Base-by-base conservation (phyloP, 2,113 vertebrate genomes). In the Daubentonia madagascariensis region DNA sequence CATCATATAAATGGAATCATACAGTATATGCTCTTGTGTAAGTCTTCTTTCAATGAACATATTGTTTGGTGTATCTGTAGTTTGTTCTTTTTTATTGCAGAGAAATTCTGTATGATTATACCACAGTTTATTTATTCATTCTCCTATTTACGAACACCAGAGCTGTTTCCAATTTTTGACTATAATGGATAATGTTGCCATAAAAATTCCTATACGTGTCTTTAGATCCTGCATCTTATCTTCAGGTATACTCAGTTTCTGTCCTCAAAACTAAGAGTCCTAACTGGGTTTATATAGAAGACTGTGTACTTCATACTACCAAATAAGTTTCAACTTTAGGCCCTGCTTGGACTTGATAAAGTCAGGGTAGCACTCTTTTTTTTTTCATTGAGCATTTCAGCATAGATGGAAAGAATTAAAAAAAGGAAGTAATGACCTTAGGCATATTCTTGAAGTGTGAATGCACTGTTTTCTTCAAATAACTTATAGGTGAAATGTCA, bases 401-500 rank as follows among this genome's bases (percentile, higher is more conserved):
- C 90, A 97, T 76, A 95, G 48, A 32, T 57, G 76, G 37, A 30
- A 70, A 96, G 72, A 76, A 89, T 67, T 7, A 37, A 91, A 84
- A 48, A 43, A 97, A 80, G 0, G 6, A 98, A 98, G 22, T 96
- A 94, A 97, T 85, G 97, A 94, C 81, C 88, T 97, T 93, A 80
- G 67, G 32, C 96, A 37, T n/a, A 91, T 91, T 98, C 89, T 97
- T 93, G 23, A 97, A 94, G 68, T 84, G 73, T 96, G 79, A 97
- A 96, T 48, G 65, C 16, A 93, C 23, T 76, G 8, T 97, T 96
- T 98, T 89, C 63, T 93, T 97, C 84, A 96, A 98, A 75, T 75
- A 95, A 67, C 37, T 91, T 97, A 30, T 85, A 96, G 91, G 96
- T 98, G 97, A 98, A 98, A 93, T 91, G 96, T 50, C 94, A 93